Percentiles rank a stretch among this genome's conserved stretches.
These are phyloP conservation scores for Acanthurus lineatus DNA, from an alignment of 2,797 vertebrate species.

Conservation along the genomic window DNA sequence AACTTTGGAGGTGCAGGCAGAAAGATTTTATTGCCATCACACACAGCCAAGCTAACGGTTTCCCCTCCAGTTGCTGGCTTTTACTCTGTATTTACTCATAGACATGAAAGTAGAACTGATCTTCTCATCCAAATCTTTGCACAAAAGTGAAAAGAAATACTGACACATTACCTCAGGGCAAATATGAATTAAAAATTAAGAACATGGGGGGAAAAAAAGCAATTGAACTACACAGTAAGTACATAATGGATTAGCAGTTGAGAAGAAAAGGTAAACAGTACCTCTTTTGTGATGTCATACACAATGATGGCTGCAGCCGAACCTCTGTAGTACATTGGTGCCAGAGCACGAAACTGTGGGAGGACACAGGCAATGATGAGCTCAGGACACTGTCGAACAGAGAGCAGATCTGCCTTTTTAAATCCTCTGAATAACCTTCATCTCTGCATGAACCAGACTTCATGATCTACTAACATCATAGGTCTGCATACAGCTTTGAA, in stretches of 20 bases:
- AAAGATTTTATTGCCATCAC: not conserved
- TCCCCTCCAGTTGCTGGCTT: not conserved
- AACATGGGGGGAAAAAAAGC: not conserved
- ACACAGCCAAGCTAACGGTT: not conserved
- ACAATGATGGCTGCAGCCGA: constrained; percentile 98
- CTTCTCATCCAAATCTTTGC: not conserved
- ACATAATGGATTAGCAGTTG: not conserved
- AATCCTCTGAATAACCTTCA: constrained; percentile 15
- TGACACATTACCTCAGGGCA: constrained; percentile 8
- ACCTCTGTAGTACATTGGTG: constrained; percentile 99
- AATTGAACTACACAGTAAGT: not conserved
- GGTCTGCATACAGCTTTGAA: constrained; percentile 6
- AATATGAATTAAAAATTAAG: not conserved
- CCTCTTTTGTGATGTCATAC: constrained; percentile 99
- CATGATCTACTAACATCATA: constrained; percentile 3
- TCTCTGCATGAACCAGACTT: not conserved
- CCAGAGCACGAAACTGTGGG: constrained; percentile 95
- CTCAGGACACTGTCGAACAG: not conserved
- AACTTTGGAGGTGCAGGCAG: not conserved
- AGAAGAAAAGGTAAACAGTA: constrained; percentile 69
- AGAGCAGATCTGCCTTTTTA: not conserved
- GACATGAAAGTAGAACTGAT: not conserved
- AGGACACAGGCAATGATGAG: constrained; percentile 37
- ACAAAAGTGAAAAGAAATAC: not conserved
- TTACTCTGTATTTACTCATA: not conserved